These are phyloP conservation scores for Pseudomyrmex gracilis DNA, from an alignment of 1,140 invertebrate species.

Conservation along the genomic window DNA sequence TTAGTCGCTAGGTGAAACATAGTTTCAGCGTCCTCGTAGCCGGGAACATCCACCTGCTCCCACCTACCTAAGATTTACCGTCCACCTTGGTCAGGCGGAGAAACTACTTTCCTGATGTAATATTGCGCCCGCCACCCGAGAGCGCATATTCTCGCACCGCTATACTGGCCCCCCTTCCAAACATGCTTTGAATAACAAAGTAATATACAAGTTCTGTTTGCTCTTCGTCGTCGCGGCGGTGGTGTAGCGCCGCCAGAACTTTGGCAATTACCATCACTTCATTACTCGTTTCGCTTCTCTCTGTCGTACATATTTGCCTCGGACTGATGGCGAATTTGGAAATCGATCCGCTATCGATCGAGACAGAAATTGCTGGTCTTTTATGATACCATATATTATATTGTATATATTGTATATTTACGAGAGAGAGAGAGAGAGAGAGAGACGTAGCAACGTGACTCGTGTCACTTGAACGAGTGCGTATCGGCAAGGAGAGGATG, in stretches of 20 bases:
- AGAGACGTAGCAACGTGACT: neutral
- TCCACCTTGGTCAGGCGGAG: conserved; percentile 65
- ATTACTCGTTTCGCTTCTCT: conserved; percentile 21
- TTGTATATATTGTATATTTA: neutral
- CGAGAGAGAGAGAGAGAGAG: conserved; percentile 34
- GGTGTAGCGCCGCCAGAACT: conserved; percentile 25
- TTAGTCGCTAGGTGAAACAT: conserved; percentile 68
- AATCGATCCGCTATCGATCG: conserved; percentile 38
- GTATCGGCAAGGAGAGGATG: neutral
- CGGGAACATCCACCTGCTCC: conserved; percentile 66
- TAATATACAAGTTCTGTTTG: conserved; percentile 59
- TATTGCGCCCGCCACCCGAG: conserved; percentile 42
- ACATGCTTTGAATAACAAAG: conserved; percentile 35
- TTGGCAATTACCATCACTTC: conserved; percentile 58
- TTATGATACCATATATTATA: too few species aligned
- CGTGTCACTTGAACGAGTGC: neutral
- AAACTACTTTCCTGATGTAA: conserved; percentile 64
- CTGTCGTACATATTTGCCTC: conserved; percentile 1
- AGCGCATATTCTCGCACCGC: conserved; percentile 45
- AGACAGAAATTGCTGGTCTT: neutral
- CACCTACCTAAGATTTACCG: conserved; percentile 65
- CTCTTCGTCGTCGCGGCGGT: conserved; percentile 52
- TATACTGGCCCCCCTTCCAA: conserved; percentile 9
- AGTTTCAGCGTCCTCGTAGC: conserved; percentile 66
- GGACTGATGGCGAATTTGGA: neutral